Conservation (phyloP, 2,113 vertebrate genomes). For the Halcyon senegalensis region DNA sequence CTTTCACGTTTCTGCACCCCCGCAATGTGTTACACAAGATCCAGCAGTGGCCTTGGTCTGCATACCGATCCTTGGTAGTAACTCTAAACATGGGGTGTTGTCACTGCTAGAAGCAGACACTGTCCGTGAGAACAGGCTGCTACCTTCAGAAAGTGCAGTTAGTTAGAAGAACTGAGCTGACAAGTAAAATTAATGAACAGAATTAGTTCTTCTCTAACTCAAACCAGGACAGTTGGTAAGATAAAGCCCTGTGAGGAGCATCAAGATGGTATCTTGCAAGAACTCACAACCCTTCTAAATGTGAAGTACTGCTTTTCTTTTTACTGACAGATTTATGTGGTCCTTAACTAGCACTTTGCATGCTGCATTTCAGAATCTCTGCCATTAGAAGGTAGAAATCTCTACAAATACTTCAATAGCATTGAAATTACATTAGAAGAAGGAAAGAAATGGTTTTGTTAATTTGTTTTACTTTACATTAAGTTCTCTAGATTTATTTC, state of each 20-base stretch:
- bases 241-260: not conserved
- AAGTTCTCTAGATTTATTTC: conserved; percentile 1
- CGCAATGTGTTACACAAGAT: too few relatives aligned
- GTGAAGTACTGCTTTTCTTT: not conserved
- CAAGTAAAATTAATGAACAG: too few relatives aligned
- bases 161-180: too few relatives aligned
- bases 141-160: too few relatives aligned
- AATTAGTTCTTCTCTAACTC: too few relatives aligned
- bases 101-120: too few relatives aligned
- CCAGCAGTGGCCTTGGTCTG: too few relatives aligned
- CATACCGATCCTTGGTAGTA: too few relatives aligned
- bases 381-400: not conserved
- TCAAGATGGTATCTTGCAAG: not conserved
- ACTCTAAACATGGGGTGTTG: too few relatives aligned
- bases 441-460: not conserved
- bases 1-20: too few relatives aligned
- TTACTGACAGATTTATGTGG: not conserved
- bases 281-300: not conserved
- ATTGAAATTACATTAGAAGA: not conserved
- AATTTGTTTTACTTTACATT: not conserved
- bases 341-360: not conserved
- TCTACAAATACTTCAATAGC: not conserved
- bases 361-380: not conserved
- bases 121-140: too few relatives aligned
- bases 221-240: not conserved